These are phyloP conservation scores for Drosophila atroscutellata DNA, from an alignment of 2,888 invertebrate genomes.

Conservation along the genomic window DNA sequence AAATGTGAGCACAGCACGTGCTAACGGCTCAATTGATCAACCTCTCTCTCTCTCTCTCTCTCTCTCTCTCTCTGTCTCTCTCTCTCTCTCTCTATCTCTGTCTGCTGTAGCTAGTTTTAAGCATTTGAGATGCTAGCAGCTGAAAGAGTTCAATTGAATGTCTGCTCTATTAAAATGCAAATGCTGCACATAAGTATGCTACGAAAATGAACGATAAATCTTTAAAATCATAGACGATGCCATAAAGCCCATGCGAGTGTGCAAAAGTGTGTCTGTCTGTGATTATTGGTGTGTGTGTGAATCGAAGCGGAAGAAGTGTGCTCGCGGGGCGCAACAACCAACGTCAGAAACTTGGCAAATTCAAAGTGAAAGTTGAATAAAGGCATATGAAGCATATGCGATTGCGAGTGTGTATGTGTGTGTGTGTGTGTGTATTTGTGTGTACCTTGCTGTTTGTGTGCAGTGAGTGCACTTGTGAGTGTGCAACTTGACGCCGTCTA, in stretches of 20 bases:
- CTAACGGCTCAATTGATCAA: slow-evolving; percentile 5
- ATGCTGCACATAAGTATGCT: slow-evolving; percentile 74
- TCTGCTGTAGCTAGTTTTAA: slow-evolving; percentile 17
- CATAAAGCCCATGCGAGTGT: slow-evolving; percentile 17
- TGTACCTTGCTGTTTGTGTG: slow-evolving; percentile 56
- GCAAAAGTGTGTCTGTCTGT: not conserved
- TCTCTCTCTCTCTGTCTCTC: not conserved
- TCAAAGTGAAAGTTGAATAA: slow-evolving; percentile 76
- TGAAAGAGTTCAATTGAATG: slow-evolving; percentile 30
- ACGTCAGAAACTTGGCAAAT: slow-evolving; percentile 69
- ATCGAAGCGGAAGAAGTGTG: slow-evolving; percentile 24
- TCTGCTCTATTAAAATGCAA: slow-evolving; percentile 74
- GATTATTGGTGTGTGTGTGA: slow-evolving; percentile 19
- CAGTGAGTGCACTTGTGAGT: slow-evolving; percentile 56
- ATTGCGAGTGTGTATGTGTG: slow-evolving; percentile 15
- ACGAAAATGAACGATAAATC: slow-evolving; percentile 70
- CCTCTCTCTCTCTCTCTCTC: too few relatives aligned
- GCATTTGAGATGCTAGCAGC: slow-evolving; percentile 37
- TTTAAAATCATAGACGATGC: slow-evolving; percentile 73
- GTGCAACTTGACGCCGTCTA: slow-evolving; percentile 56
- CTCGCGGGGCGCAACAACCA: not conserved
- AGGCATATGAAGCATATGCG: slow-evolving; percentile 31
- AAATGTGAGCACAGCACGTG: slow-evolving; percentile 20
- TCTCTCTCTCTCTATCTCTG: not conserved
- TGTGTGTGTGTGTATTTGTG: slow-evolving; percentile 13